These are phyloP conservation scores for Syndactyla subalaris DNA, from an alignment of 2,797 vertebrate species.

Conservation along the genomic window DNA sequence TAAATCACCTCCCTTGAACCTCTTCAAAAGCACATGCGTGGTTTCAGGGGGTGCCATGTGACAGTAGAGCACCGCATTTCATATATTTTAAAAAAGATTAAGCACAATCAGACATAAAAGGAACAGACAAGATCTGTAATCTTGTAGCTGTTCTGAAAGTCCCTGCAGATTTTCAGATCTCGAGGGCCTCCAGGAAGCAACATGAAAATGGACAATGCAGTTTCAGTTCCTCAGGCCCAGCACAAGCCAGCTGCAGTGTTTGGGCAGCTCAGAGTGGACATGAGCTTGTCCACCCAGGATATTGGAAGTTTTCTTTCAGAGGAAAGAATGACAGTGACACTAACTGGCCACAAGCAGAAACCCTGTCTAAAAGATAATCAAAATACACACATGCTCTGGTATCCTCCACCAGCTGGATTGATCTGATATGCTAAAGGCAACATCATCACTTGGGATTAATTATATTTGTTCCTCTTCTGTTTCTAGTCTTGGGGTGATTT, in stretches of 20 bases:
- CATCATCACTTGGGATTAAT: background rate
- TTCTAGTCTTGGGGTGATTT: background rate
- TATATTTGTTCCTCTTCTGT: background rate
- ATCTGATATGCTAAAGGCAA: background rate
- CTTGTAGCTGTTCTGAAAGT: background rate
- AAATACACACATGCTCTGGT: accelerated
- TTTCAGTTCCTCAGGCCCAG: background rate
- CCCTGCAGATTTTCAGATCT: background rate
- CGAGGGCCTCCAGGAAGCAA: background rate
- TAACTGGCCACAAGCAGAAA: background rate
- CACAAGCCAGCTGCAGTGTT: background rate
- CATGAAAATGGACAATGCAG: background rate
- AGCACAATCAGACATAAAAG: background rate
- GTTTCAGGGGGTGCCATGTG: background rate
- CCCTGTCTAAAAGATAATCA: background rate
- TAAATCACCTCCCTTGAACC: background rate
- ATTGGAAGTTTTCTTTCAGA: background rate
- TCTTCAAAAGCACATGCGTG: background rate
- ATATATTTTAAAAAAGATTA: background rate
- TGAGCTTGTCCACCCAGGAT: background rate
- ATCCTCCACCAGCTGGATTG: background rate
- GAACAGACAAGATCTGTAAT: background rate
- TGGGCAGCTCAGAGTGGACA: background rate
- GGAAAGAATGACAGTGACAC: background rate
- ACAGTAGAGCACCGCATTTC: background rate